phyloP scores from a whole-genome alignment of 2,888 invertebrate species.

The Corythucha ciliata region DNA sequence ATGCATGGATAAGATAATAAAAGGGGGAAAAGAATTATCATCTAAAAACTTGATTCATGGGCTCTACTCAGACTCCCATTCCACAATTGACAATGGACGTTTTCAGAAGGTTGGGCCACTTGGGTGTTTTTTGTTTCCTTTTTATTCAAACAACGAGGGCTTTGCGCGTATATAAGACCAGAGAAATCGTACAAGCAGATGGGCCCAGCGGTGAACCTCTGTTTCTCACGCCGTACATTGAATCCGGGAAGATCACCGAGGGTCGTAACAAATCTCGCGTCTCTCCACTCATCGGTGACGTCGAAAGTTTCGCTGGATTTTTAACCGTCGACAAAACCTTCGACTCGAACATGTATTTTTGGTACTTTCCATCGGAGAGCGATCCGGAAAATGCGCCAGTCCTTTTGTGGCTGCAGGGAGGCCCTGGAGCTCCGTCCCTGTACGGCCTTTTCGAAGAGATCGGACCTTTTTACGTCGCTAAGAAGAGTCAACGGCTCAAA shows the following conservation, averaged over 20 bases:
- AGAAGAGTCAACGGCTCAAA: slow-evolving; percentile 40
- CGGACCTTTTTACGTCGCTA: slow-evolving; percentile 53
- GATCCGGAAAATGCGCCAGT: slow-evolving; percentile 50
- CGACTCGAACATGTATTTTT: slow-evolving; percentile 46
- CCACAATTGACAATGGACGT: too few species aligned
- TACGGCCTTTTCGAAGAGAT: slow-evolving; percentile 76
- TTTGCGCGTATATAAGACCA: too few species aligned
- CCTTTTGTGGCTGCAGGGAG: slow-evolving; percentile 76
- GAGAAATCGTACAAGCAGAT: not conserved
- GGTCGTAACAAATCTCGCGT: slow-evolving; percentile 39
- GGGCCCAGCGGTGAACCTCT: slow-evolving; percentile 49
- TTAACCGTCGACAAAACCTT: slow-evolving; percentile 51
- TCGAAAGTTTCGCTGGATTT: slow-evolving; percentile 52
- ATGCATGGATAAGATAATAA: too few species aligned
- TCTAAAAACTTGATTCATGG: too few species aligned
- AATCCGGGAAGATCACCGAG: slow-evolving; percentile 43
- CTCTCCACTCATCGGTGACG: slow-evolving; percentile 37
- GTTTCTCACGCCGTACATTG: slow-evolving; percentile 62
- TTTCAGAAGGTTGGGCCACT: too few species aligned
- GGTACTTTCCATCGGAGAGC: slow-evolving; percentile 45
- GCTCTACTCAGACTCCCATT: too few species aligned
- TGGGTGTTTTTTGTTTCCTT: too few species aligned
- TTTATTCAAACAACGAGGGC: too few species aligned
- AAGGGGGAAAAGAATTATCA: too few species aligned
- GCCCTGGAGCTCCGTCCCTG: slow-evolving; percentile 71